Base-by-base conservation (phyloP, 2,888 invertebrate genomes). In the Muschampia plurimacula region DNA sequence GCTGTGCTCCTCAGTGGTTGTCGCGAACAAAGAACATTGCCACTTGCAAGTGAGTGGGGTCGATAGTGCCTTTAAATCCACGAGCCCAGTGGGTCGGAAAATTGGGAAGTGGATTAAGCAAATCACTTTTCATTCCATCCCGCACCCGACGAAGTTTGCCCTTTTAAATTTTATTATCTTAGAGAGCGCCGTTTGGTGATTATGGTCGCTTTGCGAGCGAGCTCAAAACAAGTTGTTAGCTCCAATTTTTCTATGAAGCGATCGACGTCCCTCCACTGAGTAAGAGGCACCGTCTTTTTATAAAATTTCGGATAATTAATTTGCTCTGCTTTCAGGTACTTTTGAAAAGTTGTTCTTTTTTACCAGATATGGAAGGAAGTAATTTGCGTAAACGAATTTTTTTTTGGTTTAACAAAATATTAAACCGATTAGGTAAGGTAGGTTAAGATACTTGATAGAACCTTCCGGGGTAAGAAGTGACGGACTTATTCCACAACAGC, bases 51-150 rank as follows among this genome's bases (percentile, higher is more conserved):
- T 77, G 79, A 81, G 76, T 82, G 82, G 69, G 82, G 81, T 81
- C 83, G 83, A 85, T 86, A 86, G 86, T 84, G 82, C 82, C 79
- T 84, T 86, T 85, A 87, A 88, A 86, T 85, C 85, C 82, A 68
- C 77, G 80, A 80, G 84, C 80, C 83, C 90, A 89, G 88, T 91
- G 92, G 86, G 82, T 86, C 78, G 90, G 91, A 91, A 93, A 93
- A 93, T 93, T 92, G 92, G 89, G 91, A 90, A 93, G 90, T 91
- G 92, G 92, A 93, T 94, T 92, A 94, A 89, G 91, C 89, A 94
- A 94, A 93, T 93, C 92, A 93, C 91, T 94, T 94, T 93, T 91
- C 90, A 91, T 91, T 89, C 90, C 87, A 83, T 84, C 86, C 87
- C 84, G 85, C 81, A 81, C 84, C 83, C 84, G 84, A 83, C 89